Conservation (phyloP, 1,140 invertebrate species). For the Orchestia grillus region DNA sequence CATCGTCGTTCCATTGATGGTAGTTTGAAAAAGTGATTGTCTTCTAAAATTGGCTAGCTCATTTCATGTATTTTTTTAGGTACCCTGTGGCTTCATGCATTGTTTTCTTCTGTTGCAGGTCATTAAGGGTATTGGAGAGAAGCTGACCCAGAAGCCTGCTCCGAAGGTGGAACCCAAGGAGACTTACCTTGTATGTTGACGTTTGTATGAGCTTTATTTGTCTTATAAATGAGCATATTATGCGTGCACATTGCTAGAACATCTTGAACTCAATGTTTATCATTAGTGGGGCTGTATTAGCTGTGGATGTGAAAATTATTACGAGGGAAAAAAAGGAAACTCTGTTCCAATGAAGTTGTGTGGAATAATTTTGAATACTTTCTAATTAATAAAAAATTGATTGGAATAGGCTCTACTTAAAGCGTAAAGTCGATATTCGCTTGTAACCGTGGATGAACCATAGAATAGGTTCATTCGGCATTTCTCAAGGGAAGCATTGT, state of each 20-base stretch:
- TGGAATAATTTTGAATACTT: no score
- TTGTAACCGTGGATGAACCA: no score
- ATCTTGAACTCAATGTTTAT: not conserved
- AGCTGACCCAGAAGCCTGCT: not conserved
- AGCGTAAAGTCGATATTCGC: not conserved
- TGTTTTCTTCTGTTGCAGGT: not conserved
- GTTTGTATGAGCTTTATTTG: not conserved
- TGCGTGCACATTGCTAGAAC: not conserved
- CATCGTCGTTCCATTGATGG: no score
- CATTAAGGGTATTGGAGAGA: not conserved
- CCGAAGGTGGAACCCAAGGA: not conserved
- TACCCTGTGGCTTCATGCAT: not conserved
- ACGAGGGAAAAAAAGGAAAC: no score
- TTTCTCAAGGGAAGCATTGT: no score
- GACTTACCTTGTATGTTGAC: not conserved
- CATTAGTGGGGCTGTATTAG: no score
- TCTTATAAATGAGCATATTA: not conserved
- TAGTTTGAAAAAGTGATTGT: no score
- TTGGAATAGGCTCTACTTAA: not conserved
- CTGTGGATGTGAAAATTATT: no score
- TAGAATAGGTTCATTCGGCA: not conserved
- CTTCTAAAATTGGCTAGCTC: no score
- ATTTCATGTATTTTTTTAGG: not conserved
- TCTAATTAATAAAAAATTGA: no score
- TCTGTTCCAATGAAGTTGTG: no score